Conservation (phyloP, 1,140 invertebrate genomes). For the Zaprionus lachaisei region DNA sequence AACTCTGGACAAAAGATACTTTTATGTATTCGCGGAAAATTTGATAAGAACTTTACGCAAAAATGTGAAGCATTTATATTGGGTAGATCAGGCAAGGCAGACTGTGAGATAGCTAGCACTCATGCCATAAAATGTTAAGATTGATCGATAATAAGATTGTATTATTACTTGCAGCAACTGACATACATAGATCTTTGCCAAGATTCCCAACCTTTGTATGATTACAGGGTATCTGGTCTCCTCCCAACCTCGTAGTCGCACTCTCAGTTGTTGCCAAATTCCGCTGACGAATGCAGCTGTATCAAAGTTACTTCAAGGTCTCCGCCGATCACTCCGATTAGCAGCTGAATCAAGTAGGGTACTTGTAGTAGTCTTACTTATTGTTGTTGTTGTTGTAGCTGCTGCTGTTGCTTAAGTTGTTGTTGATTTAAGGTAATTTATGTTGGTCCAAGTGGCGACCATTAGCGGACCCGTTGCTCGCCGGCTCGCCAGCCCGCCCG, state of each 20-base stretch:
- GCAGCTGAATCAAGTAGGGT: background rate
- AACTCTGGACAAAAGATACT: no score
- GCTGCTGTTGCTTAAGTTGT: conserved; percentile 27
- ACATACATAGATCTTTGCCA: no score
- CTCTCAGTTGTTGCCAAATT: no score
- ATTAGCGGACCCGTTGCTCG: conserved; percentile 56
- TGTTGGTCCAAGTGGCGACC: conserved; percentile 75
- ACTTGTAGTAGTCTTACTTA: background rate
- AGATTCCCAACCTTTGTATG: background rate
- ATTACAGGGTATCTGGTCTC: background rate
- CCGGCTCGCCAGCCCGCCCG: background rate
- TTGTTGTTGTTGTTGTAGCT: conserved; percentile 12
- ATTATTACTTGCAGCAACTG: no score
- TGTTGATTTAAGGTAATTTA: conserved; percentile 76
- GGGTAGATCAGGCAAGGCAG: no score
- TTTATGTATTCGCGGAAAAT: no score
- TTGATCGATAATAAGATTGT: no score
- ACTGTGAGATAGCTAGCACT: no score
- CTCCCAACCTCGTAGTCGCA: no score
- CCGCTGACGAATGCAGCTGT: background rate
- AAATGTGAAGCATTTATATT: no score
- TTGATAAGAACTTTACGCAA: no score
- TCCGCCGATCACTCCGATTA: background rate
- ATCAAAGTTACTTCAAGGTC: background rate
- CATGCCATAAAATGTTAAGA: no score